Evolutionary conservation across 2,888 invertebrate species (phyloP).

Genomic region (Autographa gamma): DNA sequence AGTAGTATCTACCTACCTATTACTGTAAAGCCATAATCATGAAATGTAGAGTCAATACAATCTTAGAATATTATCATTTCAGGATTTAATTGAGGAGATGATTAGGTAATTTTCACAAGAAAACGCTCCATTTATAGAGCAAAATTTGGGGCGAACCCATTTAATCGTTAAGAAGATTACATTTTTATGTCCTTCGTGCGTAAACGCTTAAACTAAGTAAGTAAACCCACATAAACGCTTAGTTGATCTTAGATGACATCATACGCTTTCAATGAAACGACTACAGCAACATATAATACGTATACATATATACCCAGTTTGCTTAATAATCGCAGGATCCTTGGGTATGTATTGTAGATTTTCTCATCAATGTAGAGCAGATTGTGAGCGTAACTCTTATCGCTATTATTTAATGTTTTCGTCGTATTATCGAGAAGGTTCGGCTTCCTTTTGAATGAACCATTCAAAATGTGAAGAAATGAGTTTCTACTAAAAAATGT

Average conservation of each 20-base stretch:
- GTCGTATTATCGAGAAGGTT: background rate
- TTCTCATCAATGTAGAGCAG: background rate
- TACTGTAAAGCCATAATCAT: too few species aligned
- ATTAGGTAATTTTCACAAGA: background rate
- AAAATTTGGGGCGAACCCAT: background rate
- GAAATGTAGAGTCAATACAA: too few species aligned
- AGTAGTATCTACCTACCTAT: too few species aligned
- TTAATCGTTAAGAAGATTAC: conserved; percentile 1
- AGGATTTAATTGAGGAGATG: too few species aligned
- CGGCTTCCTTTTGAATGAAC: too few species aligned
- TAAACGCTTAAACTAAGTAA: background rate
- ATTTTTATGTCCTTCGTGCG: background rate
- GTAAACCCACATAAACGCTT: background rate
- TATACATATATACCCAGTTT: background rate
- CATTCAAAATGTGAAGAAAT: too few species aligned
- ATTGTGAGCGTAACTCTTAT: background rate
- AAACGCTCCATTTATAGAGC: background rate
- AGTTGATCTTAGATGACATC: conserved; percentile 15
- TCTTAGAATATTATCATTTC: too few species aligned
- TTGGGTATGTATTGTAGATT: background rate
- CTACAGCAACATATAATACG: background rate
- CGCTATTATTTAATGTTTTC: background rate
- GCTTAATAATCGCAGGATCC: background rate
- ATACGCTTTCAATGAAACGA: conserved; percentile 12
- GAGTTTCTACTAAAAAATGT: too few species aligned